These are phyloP conservation scores for Grantiella picta DNA, from an alignment of 2,113 vertebrate genomes.

Conservation along the genomic window DNA sequence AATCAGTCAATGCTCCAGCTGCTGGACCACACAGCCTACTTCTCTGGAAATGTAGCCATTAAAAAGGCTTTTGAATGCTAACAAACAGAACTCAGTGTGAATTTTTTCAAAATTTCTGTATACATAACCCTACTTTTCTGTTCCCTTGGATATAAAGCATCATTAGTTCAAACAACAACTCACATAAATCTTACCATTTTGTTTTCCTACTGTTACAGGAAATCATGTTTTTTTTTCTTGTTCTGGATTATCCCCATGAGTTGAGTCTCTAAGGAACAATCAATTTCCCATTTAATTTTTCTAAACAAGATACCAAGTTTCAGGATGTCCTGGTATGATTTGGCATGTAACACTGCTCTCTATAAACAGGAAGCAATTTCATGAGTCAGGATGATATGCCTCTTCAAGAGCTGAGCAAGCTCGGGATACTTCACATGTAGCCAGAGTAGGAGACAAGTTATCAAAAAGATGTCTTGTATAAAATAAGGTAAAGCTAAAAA, in stretches of 20 bases:
- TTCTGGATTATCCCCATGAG: neutral
- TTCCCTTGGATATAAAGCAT: neutral
- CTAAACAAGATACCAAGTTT: slow-evolving; percentile 28
- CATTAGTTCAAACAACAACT: neutral
- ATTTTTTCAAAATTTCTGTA: neutral
- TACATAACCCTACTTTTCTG: neutral
- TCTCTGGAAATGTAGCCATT: neutral
- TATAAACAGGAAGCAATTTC: neutral
- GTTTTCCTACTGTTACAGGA: neutral
- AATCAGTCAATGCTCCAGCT: neutral
- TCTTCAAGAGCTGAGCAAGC: neutral
- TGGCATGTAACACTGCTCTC: neutral
- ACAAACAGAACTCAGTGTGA: neutral
- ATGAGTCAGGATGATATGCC: neutral
- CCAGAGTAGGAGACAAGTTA: neutral
- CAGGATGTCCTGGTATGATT: neutral
- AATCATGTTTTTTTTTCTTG: neutral
- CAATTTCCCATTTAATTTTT: slow-evolving; percentile 16
- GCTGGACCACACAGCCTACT: neutral
- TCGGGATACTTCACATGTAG: neutral
- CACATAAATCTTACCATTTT: neutral
- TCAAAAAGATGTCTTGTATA: neutral
- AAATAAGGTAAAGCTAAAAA: neutral
- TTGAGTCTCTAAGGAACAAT: neutral
- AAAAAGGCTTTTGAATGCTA: neutral